A percentile compares a stretch with the other conserved stretches of the same genome.
These are phyloP conservation scores for Puffinus mauretanicus DNA, from an alignment of 2,113 vertebrate genomes.

Conservation along the genomic window DNA sequence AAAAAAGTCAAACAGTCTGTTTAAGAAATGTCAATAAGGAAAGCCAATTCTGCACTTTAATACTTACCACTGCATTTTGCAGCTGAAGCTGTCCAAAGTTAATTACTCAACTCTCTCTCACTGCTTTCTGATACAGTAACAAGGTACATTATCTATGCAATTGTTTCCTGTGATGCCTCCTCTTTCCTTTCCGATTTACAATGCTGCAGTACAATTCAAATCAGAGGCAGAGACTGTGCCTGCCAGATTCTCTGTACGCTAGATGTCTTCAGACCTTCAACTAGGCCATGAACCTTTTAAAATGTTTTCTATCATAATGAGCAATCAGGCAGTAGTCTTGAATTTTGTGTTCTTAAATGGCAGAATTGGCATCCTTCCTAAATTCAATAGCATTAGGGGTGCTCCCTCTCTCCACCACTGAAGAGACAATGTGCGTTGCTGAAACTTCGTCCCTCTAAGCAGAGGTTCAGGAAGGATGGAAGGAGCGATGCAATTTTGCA, in stretches of 20 bases:
- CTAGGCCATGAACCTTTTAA: background rate
- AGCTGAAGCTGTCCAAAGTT: background rate
- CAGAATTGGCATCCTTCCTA: background rate
- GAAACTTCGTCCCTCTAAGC: background rate
- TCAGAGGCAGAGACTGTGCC: accelerated
- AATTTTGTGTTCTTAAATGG: background rate
- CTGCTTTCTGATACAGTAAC: background rate
- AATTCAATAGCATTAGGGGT: background rate
- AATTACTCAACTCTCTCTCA: background rate
- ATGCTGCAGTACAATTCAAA: background rate
- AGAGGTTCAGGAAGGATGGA: background rate
- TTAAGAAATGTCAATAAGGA: background rate
- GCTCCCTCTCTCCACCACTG: background rate
- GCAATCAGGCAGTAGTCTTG: background rate
- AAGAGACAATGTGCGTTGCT: background rate
- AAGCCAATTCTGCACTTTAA: background rate
- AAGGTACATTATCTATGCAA: background rate
- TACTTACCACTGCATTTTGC: background rate
- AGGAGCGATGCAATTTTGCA: background rate
- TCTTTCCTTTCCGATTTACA: background rate
- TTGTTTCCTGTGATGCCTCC: background rate
- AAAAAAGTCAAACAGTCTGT: background rate
- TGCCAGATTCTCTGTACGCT: background rate
- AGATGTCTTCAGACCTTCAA: background rate
- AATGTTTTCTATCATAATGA: background rate